A percentile compares a stretch with the other conserved stretches of the same genome.
Conservation (phyloP, 2,888 invertebrate species). For the Melieria omissa region DNA sequence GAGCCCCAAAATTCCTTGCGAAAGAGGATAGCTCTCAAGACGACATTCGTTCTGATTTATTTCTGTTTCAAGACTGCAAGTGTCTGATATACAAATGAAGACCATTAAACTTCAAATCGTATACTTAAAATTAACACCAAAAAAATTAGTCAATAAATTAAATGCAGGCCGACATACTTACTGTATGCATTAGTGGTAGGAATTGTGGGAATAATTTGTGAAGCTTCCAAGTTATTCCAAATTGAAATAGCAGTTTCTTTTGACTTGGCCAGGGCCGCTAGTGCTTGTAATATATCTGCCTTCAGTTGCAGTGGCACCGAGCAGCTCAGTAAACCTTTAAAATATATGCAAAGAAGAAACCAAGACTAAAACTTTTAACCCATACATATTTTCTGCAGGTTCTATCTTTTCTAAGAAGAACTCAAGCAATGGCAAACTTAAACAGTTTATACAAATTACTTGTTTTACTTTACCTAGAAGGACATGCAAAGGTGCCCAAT, state of each 20-base stretch:
- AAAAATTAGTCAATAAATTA: neutral
- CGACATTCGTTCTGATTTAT: constrained; percentile 92
- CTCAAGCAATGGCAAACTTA: too few species aligned
- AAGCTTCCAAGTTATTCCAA: constrained; percentile 87
- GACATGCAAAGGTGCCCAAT: constrained; percentile 85
- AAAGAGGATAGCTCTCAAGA: constrained; percentile 89
- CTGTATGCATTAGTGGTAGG: constrained; percentile 72
- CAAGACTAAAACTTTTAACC: neutral
- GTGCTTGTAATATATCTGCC: constrained; percentile 80
- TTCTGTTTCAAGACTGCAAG: constrained; percentile 79
- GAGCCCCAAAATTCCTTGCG: constrained; percentile 81
- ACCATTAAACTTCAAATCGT: neutral
- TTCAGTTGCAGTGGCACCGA: constrained; percentile 87
- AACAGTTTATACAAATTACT: neutral
- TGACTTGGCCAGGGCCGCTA: constrained; percentile 83
- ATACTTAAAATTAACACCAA: neutral
- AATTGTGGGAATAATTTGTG: constrained; percentile 80
- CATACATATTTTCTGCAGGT: neutral
- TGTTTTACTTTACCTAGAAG: constrained; percentile 72
- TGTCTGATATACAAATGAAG: constrained; percentile 41
- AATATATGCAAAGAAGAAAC: constrained; percentile 14
- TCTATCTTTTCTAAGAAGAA: too few species aligned
- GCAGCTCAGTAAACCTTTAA: constrained; percentile 82
- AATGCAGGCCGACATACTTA: constrained; percentile 29
- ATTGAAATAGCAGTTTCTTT: constrained; percentile 81